Evolutionary conservation across 2,888 invertebrate genomes (phyloP), one percentile per base, ranked within the genome.

Genomic region (Exocentrus adspersus): DNA sequence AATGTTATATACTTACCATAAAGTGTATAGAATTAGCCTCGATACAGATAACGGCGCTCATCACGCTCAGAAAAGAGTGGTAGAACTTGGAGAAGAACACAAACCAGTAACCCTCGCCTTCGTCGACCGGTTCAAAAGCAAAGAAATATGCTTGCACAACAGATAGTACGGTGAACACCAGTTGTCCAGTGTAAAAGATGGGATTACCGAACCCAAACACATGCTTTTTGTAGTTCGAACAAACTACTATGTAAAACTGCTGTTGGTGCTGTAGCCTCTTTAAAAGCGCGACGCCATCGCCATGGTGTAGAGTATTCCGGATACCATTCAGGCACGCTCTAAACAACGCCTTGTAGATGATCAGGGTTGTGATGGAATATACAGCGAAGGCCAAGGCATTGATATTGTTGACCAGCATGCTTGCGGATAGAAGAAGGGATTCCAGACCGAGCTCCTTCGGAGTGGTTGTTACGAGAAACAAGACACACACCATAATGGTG

Each of bases 341-440:
- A 17, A 63, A 50, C 14, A 43, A n/a, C 4, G 42, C 14, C 48
- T 21, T 45, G 46, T 63, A 63, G 10, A 63, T 21, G 3, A 43
- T 19, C 12, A 45, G 19, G 2, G 48, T 53, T 10, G 59, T 53
- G 1, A 53, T n/a, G 5, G 42, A 20, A 14, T 53, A 54, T 7
- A 20, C 32, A 3, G 46, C 30, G 14, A 57, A 46, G 5, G 24
- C 14, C 28, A 57, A 10, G 12, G 61, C 56, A 6, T 62, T 62
- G n/a, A 62, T 51, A 19, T 20, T 62, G 19, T 62, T 56, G 4
- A 62, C 21, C n/a, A 56, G 12, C 41, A 62, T 41, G n/a, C 61
- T 62, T 2, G 20, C 9, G 1, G 16, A n/a, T 1, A 37, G 20
- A 1, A 62, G 37, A 20, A 42, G 2, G 3, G 42, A n/a, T 30